Evolutionary conservation across 2,888 invertebrate species (phyloP), one percentile per base, ranked within the genome.

Genomic region (Drosophila kokeensis): DNA sequence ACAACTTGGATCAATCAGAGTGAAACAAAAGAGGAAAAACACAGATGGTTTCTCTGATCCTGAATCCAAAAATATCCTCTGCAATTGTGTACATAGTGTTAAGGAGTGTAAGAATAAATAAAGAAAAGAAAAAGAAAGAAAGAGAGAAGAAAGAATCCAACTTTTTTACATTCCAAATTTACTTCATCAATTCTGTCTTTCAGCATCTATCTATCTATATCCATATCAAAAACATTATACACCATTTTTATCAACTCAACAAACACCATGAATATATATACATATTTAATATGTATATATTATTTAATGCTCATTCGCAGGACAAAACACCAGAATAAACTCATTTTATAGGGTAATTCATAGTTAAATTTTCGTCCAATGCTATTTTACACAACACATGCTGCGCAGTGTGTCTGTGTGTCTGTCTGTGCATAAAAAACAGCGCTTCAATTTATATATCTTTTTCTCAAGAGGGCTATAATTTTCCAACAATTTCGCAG

Each of bases 401-500:
- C 40, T 29, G 53, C 36, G 27, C 29, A 30, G n/a, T 24, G 10
- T 48, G 18, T 4, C 18, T 49, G n/a, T 24, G 10, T 48, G 18
- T 4, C 18, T 49, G 30, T 59, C 32, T 57, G 30, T 38, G n/a
- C 65, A 38, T 58, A 53, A 62, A 73, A 62, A 73, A 69, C 21
- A 45, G 34, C 60, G 38, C 13, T 40, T 64, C 21, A 34, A 38
- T 64, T 50, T 69, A 50, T 53, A 18, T 61, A 36, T 49, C 38
- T 38, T 40, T 60, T 57, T 45, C 29, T 49, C 49, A 5, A 60
- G 55, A 59, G 74, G 63, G 71, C 67, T 69, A 81, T 76, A 66
- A 78, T 70, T 80, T 75, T 70, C 18, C 62, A 57, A 63, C 55
- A 75, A 52, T 59, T 69, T 66, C 40, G 75, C 83, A 80, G 75